Evolutionary conservation across 2,797 vertebrate species (phyloP).

Genomic region (Gobio occitaniae): DNA sequence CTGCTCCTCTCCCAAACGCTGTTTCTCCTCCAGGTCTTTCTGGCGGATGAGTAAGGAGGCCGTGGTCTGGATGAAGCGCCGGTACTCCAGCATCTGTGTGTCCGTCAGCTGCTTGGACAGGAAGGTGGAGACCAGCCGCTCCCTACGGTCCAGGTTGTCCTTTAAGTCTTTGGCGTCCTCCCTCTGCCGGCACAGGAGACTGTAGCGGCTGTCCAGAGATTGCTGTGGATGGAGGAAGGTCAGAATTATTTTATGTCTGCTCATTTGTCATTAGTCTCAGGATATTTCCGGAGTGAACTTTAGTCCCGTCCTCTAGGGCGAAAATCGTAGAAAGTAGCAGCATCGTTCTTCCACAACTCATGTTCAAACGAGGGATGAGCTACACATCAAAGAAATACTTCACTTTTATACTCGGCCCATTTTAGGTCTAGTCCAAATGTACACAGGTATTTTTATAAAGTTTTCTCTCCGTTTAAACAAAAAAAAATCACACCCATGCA

Average conservation of each 20-base stretch:
- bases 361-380: too few species aligned
- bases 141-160: conserved; percentile 90
- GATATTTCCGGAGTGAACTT: neutral
- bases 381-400: too few species aligned
- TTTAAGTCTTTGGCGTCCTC: conserved; percentile 96
- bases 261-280: neutral
- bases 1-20: conserved; percentile 87
- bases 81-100: conserved; percentile 85
- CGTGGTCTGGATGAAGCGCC: conserved; percentile 84
- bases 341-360: too few species aligned
- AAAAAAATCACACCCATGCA: too few species aligned
- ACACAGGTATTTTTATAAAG: too few species aligned
- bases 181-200: conserved; percentile 87
- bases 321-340: too few species aligned
- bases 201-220: conserved; percentile 87
- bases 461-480: too few species aligned
- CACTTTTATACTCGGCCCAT: too few species aligned
- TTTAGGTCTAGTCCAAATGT: too few species aligned
- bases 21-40: conserved; percentile 91
- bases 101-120: conserved; percentile 83
- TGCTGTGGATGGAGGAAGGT: conserved; percentile 71
- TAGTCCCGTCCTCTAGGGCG: too few species aligned
- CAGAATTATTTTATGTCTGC: neutral
- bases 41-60: conserved; percentile 89
- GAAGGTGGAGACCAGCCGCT: conserved; percentile 85